Percentiles rank a stretch among this genome's conserved stretches.
Conservation (phyloP, 2,113 vertebrate genomes). For the Ameiurus melas region DNA sequence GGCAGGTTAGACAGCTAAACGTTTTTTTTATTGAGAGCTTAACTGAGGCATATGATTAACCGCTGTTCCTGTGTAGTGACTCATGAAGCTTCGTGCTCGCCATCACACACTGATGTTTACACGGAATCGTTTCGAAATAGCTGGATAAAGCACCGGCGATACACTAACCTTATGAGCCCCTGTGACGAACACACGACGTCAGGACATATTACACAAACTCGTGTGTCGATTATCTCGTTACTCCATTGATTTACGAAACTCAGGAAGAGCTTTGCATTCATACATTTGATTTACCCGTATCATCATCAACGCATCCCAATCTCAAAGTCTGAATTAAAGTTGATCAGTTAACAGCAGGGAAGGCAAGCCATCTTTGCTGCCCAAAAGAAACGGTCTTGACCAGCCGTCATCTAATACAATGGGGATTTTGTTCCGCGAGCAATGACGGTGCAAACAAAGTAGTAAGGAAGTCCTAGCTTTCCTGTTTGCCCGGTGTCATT, state of each 20-base stretch:
- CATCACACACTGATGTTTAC: not conserved
- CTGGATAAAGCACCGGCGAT: not conserved
- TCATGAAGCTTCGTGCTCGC: not conserved
- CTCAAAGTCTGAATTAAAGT: not conserved
- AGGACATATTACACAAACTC: not conserved
- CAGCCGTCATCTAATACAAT: not conserved
- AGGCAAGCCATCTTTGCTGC: not conserved
- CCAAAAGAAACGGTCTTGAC: not conserved
- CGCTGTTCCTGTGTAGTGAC: not conserved
- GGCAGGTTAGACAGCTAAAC: not conserved
- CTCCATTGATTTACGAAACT: no score
- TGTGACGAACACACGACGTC: not conserved
- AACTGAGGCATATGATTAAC: not conserved
- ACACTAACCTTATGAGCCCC: not conserved
- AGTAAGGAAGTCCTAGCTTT: conserved; percentile 14
- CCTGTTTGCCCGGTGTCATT: not conserved
- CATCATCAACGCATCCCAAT: not conserved
- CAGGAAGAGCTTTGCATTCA: no score
- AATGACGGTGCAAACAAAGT: conserved; percentile 14
- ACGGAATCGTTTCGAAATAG: not conserved
- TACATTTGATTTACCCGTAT: no score
- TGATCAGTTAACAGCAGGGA: not conserved
- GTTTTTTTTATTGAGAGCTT: not conserved
- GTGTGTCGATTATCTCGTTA: no score
- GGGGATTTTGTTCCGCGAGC: conserved; percentile 12